phyloP scores from a whole-genome alignment of 1,140 invertebrate genomes.

The Antheraea pernyi region DNA sequence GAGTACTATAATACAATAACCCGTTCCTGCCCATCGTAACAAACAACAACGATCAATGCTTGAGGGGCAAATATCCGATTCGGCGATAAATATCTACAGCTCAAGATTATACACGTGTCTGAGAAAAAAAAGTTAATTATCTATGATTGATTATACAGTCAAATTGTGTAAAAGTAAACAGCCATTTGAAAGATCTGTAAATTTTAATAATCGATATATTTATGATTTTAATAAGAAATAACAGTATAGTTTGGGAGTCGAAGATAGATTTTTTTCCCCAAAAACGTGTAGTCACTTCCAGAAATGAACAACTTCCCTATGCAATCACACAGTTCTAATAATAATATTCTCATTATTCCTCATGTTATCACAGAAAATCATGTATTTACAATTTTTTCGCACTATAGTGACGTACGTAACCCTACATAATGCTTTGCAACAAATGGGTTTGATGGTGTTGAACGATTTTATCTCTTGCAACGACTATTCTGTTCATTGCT shows the following conservation, averaged over 20 bases:
- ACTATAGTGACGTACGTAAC: conserved; percentile 69
- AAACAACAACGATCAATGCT: conserved; percentile 53
- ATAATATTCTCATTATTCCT: conserved; percentile 71
- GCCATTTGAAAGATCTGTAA: too few relatives aligned
- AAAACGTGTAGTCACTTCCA: conserved; percentile 52
- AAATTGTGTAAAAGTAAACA: background rate
- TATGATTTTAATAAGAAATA: background rate
- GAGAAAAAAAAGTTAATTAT: conserved; percentile 18
- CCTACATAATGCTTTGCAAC: conserved; percentile 69
- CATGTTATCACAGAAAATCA: conserved; percentile 81
- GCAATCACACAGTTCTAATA: conserved; percentile 79
- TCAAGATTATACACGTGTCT: conserved; percentile 27
- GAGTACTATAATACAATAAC: conserved; percentile 31
- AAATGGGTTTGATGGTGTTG: conserved; percentile 50
- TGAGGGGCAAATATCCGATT: conserved; percentile 43
- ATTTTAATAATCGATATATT: too few relatives aligned
- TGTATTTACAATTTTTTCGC: conserved; percentile 80
- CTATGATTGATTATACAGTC: background rate
- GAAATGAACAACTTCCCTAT: conserved; percentile 74
- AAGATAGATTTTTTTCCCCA: conserved; percentile 28
- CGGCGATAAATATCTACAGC: conserved; percentile 39
- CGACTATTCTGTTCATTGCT: conserved; percentile 29
- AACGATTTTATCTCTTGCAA: conserved; percentile 41
- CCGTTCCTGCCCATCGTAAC: conserved; percentile 46
- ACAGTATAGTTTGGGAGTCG: background rate